Evolutionary conservation across 2,797 vertebrate species (phyloP), one percentile per base, ranked within the genome.

Genomic region (Staurois parvus): DNA sequence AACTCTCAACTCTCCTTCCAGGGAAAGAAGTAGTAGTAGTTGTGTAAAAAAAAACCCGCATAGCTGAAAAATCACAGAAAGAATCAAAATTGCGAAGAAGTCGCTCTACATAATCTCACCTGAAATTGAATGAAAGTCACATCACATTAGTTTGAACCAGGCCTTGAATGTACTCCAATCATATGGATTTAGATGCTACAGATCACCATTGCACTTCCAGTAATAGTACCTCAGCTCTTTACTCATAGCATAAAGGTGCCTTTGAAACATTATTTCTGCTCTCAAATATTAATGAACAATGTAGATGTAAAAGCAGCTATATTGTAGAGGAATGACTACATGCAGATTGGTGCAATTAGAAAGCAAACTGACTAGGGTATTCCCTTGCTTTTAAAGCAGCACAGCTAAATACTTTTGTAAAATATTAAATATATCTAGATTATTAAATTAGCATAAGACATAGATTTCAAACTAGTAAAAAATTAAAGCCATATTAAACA

Each of bases 231-330:
- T 70, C 34, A 37, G 34, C 34, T 37, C 34, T 37, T 21, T 67
- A 30, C 28, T 66, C 30, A 42, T 7, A 64, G 56, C 56, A 74
- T 32, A 45, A 69, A 72, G 67, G 19, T 32, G 37, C 45, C 26
- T 84, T 79, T 79, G 69, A 84, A 66, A 66, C 34, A 79, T 72
- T 67, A 4, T 30, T 42, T 67, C 62, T 79, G 67, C 67, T 79
- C 24, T 66, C 10, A 29, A 66, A 73, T 56, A 85, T 73, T 73
- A 85, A 73, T 73, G 83, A 84, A 66, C 37, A 79, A 66, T 56
- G 72, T 74, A 79, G 15, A 68, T 30, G 4, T 42, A 34, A 24
- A 59, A 69, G 11, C 24, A 72, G 40, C 48, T 40, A 67, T 17
- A 52, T 28, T 42, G 37, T 8, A 15, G 34, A 59, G 30, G 19